Conservation (phyloP, 2,113 vertebrate species). For the Bufo gargarizans region DNA sequence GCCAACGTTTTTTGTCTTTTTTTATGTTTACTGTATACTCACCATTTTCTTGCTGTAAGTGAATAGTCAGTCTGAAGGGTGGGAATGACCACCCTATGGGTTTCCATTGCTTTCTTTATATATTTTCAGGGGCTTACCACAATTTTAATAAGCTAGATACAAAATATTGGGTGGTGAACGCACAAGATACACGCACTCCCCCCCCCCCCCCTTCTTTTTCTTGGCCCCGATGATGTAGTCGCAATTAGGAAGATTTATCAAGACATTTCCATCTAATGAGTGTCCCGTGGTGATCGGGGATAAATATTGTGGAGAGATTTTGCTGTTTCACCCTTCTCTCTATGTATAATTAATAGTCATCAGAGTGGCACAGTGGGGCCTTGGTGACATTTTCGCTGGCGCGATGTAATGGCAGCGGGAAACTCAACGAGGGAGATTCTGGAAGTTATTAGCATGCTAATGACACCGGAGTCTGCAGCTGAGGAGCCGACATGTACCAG, state of each 20-base stretch:
- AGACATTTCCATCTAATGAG: conserved; percentile 32
- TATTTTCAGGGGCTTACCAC: not conserved
- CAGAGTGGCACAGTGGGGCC: conserved; percentile 16
- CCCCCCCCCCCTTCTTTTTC: not conserved
- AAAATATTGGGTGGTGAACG: not conserved
- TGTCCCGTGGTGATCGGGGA: not conserved
- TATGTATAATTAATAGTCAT: conserved; percentile 50
- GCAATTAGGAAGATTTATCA: conserved; percentile 12
- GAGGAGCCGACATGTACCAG: too few relatives aligned
- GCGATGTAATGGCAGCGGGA: not conserved
- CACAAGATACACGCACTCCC: not conserved
- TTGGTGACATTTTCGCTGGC: conserved; percentile 39
- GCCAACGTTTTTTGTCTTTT: not conserved
- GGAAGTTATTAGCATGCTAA: conserved; percentile 28
- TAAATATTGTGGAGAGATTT: conserved; percentile 14
- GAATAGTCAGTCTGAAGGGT: not conserved
- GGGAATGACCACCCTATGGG: not conserved
- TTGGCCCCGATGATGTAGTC: not conserved
- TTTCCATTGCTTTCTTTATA: not conserved
- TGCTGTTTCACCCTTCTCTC: not conserved
- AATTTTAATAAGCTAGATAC: not conserved
- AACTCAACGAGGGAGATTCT: not conserved
- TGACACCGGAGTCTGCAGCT: not conserved
- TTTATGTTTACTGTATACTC: not conserved
- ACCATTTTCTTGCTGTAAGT: not conserved